Conservation (phyloP, 2,797 vertebrate species). For the Tenualosa ilisha region DNA sequence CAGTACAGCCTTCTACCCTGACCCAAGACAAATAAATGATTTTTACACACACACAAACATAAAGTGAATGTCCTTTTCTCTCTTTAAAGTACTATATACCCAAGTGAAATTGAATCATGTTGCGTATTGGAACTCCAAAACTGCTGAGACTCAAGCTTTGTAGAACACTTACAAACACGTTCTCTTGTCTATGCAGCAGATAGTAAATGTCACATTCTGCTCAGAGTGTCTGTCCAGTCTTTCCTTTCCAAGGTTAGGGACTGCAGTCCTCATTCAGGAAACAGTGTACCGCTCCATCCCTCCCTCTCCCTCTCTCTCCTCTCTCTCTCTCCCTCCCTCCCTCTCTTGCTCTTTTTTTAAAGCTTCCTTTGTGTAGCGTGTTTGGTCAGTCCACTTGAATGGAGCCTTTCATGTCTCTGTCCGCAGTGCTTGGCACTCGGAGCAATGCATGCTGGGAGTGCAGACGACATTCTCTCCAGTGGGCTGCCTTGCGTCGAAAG, state of each 20-base stretch:
- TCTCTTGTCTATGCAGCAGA: not conserved
- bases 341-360: not conserved
- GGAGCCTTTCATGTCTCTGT: slow-evolving; percentile 12
- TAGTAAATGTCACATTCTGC: not conserved
- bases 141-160: no score
- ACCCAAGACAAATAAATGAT: no score
- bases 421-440: not conserved
- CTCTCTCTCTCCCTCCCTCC: not conserved
- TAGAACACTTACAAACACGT: not conserved
- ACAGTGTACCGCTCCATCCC: not conserved
- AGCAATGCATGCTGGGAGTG: slow-evolving; percentile 14
- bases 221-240: not conserved
- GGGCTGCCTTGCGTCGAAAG: not conserved
- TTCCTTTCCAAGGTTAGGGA: not conserved
- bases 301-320: not conserved
- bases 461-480: slow-evolving; percentile 3
- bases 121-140: no score
- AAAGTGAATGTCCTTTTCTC: no score
- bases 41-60: no score
- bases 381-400: slow-evolving; percentile 21
- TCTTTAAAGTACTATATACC: no score
- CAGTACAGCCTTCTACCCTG: no score
- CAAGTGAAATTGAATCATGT: no score
- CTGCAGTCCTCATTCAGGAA: slow-evolving; percentile 6
- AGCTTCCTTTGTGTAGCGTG: slow-evolving; percentile 16